Percentiles rank a stretch among this genome's conserved stretches.
phyloP scores from a whole-genome alignment of 2,113 vertebrate genomes.

The Rhadina sibilatrix region DNA sequence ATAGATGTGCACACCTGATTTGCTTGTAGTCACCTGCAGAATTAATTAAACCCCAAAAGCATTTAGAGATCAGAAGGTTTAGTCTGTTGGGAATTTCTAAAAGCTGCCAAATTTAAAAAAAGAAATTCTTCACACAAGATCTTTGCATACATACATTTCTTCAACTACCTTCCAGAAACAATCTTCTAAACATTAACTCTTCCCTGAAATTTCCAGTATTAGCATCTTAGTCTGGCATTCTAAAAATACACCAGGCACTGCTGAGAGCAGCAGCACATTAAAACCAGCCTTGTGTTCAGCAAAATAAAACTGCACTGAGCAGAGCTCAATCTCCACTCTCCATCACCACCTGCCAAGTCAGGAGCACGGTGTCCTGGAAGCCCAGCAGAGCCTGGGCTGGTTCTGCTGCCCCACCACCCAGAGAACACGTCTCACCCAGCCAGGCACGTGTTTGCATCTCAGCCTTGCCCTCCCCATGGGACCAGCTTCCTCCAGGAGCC shows the following conservation, averaged over 20 bases:
- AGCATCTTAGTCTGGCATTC: neutral
- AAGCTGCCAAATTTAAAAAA: neutral
- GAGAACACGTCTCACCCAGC: neutral
- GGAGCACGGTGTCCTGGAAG: neutral
- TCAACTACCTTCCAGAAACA: neutral
- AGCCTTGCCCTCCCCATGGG: conserved; percentile 10
- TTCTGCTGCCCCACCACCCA: neutral
- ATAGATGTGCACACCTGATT: neutral
- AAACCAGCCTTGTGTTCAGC: neutral
- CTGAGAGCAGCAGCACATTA: neutral
- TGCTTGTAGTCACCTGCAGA: conserved; percentile 11
- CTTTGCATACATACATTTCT: neutral
- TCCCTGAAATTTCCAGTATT: neutral
- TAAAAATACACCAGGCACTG: neutral
- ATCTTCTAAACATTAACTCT: neutral
- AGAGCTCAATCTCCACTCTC: neutral
- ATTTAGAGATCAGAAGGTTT: conserved; percentile 8
- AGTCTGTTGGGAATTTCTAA: neutral
- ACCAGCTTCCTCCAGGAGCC: conserved; percentile 34
- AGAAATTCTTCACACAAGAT: neutral
- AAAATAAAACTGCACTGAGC: neutral
- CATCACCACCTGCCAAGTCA: no score
- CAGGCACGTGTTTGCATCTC: neutral
- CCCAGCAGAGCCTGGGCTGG: neutral
- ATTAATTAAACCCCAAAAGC: neutral